These are phyloP conservation scores for Chaetura pelagica DNA, from an alignment of 2,113 vertebrate genomes.

Conservation along the genomic window DNA sequence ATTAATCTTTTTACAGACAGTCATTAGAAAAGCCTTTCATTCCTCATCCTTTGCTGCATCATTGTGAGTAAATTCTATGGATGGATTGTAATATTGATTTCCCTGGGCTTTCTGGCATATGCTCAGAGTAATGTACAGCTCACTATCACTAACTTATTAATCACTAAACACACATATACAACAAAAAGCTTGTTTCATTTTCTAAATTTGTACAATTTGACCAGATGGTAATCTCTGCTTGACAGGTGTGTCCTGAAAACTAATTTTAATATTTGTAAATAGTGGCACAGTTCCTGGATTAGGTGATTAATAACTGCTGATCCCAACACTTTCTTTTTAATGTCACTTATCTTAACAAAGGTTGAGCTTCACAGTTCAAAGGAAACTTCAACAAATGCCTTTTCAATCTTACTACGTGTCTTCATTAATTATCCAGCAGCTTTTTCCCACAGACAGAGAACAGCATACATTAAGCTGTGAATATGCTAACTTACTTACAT, in stretches of 20 bases:
- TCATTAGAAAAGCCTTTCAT: neutral
- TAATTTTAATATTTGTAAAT: constrained; percentile 14
- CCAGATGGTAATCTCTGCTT: neutral
- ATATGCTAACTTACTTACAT: neutral
- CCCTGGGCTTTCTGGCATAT: neutral
- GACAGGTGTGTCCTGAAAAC: neutral
- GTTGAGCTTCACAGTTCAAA: neutral
- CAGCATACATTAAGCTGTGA: neutral
- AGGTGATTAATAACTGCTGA: neutral
- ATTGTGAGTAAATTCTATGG: neutral
- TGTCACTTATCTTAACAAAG: neutral
- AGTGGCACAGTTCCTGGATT: neutral
- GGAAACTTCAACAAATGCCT: neutral
- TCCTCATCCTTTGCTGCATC: neutral
- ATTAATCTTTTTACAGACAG: neutral
- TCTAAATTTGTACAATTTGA: neutral
- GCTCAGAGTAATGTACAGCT: neutral
- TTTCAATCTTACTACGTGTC: neutral
- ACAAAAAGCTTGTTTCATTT: neutral
- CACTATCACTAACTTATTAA: neutral
- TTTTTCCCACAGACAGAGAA: neutral
- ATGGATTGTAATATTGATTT: neutral
- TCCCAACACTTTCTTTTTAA: neutral
- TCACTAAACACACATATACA: neutral
- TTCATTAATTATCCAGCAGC: neutral